Conservation (phyloP, 2,888 invertebrate species). For the Heliconius cydno region DNA sequence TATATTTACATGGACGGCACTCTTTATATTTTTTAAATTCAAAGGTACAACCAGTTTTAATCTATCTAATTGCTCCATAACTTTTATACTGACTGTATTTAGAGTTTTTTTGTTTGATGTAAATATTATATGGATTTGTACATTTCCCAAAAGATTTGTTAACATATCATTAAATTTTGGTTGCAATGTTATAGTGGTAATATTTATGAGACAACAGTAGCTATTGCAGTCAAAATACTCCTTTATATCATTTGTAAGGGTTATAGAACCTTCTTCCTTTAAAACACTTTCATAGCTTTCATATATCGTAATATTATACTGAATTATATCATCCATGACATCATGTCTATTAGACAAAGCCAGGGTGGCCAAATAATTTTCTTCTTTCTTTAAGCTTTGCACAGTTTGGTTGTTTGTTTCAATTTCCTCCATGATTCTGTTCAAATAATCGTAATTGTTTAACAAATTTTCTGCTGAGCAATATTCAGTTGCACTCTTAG, state of each 20-base stretch:
- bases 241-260: slow-evolving; percentile 59
- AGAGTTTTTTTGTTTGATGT: slow-evolving; percentile 53
- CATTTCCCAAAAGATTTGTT: slow-evolving; percentile 55
- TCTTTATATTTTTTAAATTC: slow-evolving; percentile 49
- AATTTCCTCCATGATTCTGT: slow-evolving; percentile 61
- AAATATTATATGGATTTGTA: slow-evolving; percentile 64
- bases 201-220: slow-evolving; percentile 60
- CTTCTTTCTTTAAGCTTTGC: slow-evolving; percentile 60
- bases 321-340: slow-evolving; percentile 62
- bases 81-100: slow-evolving; percentile 62
- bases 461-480: slow-evolving; percentile 60
- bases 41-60: slow-evolving; percentile 61
- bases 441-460: slow-evolving; percentile 61
- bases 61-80: slow-evolving; percentile 58
- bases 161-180: slow-evolving; percentile 58
- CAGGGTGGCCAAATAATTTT: slow-evolving; percentile 63
- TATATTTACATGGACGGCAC: slow-evolving; percentile 56
- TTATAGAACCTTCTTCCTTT: slow-evolving; percentile 54
- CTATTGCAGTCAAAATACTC: slow-evolving; percentile 61
- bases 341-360: slow-evolving; percentile 69
- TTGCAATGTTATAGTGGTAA: slow-evolving; percentile 54
- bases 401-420: slow-evolving; percentile 59
- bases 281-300: slow-evolving; percentile 65
- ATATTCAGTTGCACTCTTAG: slow-evolving; percentile 53
- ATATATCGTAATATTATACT: slow-evolving; percentile 56